Conservation (phyloP, 2,888 invertebrate species). For the Campoplex capitator region DNA sequence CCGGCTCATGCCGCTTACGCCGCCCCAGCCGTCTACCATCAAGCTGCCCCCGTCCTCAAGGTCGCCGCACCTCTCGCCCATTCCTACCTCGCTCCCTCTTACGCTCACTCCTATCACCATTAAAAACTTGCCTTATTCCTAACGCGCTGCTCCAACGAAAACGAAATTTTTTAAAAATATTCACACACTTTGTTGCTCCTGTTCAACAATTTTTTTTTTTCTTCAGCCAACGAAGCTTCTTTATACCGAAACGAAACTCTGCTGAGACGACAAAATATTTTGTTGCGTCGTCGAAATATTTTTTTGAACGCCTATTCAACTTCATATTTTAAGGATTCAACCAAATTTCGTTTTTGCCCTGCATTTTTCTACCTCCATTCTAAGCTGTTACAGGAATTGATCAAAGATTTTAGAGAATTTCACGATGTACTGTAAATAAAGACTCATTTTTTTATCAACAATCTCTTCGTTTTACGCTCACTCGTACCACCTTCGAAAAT, state of each 20-base stretch:
- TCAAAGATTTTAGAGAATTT: background rate
- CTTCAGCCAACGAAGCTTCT: too few species aligned
- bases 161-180: too few species aligned
- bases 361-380: constrained; percentile 22
- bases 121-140: constrained; percentile 9
- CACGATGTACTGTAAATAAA: constrained; percentile 25
- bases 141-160: too few species aligned
- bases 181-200: too few species aligned
- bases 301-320: too few species aligned
- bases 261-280: too few species aligned
- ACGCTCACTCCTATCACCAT: constrained; percentile 58
- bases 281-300: too few species aligned
- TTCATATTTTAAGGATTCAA: too few species aligned
- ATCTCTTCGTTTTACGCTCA: background rate
- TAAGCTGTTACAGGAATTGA: background rate
- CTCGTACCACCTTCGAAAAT: too few species aligned
- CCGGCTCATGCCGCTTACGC: constrained; percentile 55
- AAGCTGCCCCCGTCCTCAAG: background rate
- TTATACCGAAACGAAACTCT: too few species aligned
- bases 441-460: background rate
- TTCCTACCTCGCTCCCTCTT: constrained; percentile 41
- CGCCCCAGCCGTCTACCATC: constrained; percentile 40
- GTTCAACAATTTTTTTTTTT: too few species aligned
- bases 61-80: background rate
- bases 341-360: background rate